These are phyloP conservation scores for Mesoclemmys tuberculata DNA, from an alignment of 2,113 vertebrate genomes.

Conservation along the genomic window DNA sequence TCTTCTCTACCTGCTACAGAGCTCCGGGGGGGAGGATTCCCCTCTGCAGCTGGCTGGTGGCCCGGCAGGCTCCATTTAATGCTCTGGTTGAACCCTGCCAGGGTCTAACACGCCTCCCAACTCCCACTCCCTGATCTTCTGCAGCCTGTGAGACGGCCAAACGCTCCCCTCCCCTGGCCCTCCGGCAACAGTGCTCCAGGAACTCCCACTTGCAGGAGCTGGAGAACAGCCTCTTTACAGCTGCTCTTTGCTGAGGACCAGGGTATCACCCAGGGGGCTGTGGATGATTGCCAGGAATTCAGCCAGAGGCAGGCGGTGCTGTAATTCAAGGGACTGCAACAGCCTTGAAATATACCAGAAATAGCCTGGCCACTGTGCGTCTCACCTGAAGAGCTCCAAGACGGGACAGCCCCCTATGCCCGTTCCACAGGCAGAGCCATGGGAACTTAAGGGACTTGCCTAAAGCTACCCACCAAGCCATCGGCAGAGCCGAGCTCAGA, in stretches of 20 bases:
- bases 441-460: background rate
- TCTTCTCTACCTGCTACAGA: background rate
- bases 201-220: background rate
- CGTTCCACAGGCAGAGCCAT: background rate
- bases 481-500: background rate
- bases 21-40: background rate
- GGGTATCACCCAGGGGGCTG: background rate
- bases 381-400: background rate
- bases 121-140: background rate
- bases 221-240: background rate
- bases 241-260: background rate
- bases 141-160: background rate
- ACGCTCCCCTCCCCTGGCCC: too few relatives aligned
- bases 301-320: background rate
- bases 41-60: background rate
- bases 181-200: background rate
- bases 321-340: background rate
- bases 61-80: background rate
- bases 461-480: background rate
- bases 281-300: background rate
- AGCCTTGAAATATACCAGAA: background rate
- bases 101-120: background rate
- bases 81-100: background rate
- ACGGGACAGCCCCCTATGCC: background rate
- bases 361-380: background rate